Evolutionary conservation across 2,888 invertebrate species (phyloP).

Genomic region (Athalia cordata): DNA sequence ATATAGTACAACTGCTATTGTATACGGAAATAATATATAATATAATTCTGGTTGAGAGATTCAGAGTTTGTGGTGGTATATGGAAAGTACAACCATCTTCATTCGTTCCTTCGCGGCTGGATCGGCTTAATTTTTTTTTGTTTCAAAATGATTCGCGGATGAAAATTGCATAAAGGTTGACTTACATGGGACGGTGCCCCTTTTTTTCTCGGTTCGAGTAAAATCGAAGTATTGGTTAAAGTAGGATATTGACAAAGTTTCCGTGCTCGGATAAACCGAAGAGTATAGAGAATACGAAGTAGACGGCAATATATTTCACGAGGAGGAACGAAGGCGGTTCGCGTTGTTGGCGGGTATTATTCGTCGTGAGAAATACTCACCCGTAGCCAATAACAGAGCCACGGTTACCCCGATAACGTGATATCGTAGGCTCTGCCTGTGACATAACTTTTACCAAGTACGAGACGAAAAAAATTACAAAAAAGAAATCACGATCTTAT

Average conservation of each 20-base stretch:
- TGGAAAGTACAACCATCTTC: too few species aligned
- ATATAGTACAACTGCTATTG: too few species aligned
- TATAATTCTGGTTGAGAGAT: too few species aligned
- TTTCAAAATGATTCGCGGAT: too few species aligned
- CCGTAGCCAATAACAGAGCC: slow-evolving; percentile 29
- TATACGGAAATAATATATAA: too few species aligned
- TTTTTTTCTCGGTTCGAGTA: not conserved
- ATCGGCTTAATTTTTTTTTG: too few species aligned
- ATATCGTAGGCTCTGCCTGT: slow-evolving; percentile 34
- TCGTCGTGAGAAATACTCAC: not conserved
- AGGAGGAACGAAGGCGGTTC: too few species aligned
- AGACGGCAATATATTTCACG: slow-evolving; percentile 9
- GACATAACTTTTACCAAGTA: slow-evolving; percentile 15
- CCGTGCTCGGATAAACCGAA: not conserved
- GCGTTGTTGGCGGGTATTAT: not conserved
- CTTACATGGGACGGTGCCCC: too few species aligned
- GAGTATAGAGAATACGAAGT: slow-evolving; percentile 17
- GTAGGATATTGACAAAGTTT: slow-evolving; percentile 37
- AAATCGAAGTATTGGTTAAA: not conserved
- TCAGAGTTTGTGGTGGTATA: too few species aligned
- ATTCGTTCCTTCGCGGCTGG: too few species aligned
- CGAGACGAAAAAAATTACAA: slow-evolving; percentile 4
- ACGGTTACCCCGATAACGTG: slow-evolving; percentile 2
- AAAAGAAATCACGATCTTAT: slow-evolving; percentile 16
- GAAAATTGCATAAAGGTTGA: too few species aligned